Evolutionary conservation across 2,113 vertebrate genomes (phyloP), one percentile per base, ranked within the genome.

Genomic region (Serilophus lunatus): DNA sequence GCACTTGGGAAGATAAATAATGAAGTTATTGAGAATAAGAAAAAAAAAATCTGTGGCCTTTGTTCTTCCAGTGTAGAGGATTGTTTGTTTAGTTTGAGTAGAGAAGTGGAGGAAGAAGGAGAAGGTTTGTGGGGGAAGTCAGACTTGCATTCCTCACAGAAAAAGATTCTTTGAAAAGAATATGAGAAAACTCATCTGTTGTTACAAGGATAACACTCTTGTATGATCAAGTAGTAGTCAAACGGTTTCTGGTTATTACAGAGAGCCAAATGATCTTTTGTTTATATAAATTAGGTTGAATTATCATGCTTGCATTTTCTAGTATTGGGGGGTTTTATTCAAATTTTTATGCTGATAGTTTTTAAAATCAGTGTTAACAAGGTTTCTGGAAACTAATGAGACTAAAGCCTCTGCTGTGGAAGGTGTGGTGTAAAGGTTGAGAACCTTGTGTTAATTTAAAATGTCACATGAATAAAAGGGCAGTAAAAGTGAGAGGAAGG

Each of bases 401-500:
- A 44, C 24, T 78, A 50, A 28, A 83, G 13, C 45, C 38, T 91
- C 31, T 81, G 61, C 53, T 93, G 23, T 54, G 56, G 44, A 90
- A 90, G 72, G 56, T 81, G 71, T 86, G 57, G 51, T 71, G 36
- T 71, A 65, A 84, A 77, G 76, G 88, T 56, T 84, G 53, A 18
- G 42, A 86, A 57, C 68, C 49, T 33, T 71, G 56, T 64, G 72
- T 86, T 93, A 88, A 90, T 94, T 68, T 78, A 42, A 44, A 83
- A 57, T 63, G 82, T 78, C 86, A 61, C 65, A 25, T 84, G 82
- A 93, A 83, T 78, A 74, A 81, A 86, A 91, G 68, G 79, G 64
- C 78, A 84, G 47, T 80, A n/a, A 44, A 92, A 94, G 61, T 11
- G 31, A 93, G 72, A 83, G 79, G 79, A 88, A 88, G 87, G 92